Conservation (phyloP, 1,140 invertebrate genomes). For the Zaprionus davidi region DNA sequence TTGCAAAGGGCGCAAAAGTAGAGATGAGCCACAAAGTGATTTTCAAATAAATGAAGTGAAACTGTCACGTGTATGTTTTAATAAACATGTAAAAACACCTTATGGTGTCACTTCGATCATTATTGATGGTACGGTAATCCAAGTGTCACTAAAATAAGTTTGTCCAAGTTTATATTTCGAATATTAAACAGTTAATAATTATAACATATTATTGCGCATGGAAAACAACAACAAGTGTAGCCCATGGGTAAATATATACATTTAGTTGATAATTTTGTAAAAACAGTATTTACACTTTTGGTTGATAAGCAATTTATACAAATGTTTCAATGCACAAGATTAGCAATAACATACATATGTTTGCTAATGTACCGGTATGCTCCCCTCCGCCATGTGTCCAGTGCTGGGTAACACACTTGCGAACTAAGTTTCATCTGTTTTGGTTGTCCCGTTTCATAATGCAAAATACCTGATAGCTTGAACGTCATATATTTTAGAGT, state of each 20-base stretch:
- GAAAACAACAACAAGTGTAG: not conserved
- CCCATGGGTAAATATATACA: not conserved
- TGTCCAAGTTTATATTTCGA: not conserved
- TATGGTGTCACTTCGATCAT: too few species aligned
- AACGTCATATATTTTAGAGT: conserved; percentile 38
- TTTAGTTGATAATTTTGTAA: not conserved
- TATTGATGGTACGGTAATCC: not conserved
- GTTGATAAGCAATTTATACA: not conserved
- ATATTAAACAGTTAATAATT: not conserved
- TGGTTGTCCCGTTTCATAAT: conserved; percentile 50
- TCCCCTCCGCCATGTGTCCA: not conserved
- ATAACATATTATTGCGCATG: not conserved
- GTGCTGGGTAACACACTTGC: conserved; percentile 14
- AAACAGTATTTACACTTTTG: not conserved
- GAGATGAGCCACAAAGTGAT: conserved; percentile 30
- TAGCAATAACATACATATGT: not conserved
- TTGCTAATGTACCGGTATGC: conserved; percentile 4
- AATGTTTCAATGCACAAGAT: not conserved
- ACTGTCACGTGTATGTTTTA: conserved; percentile 12
- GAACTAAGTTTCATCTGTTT: conserved; percentile 7
- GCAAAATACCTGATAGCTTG: conserved; percentile 45
- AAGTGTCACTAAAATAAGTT: not conserved
- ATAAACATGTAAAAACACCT: not conserved
- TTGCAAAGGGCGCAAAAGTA: conserved; percentile 19
- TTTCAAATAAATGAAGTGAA: conserved; percentile 17